These are phyloP conservation scores for Rhincodon typus DNA, from an alignment of 2,797 vertebrate species.

Conservation along the genomic window DNA sequence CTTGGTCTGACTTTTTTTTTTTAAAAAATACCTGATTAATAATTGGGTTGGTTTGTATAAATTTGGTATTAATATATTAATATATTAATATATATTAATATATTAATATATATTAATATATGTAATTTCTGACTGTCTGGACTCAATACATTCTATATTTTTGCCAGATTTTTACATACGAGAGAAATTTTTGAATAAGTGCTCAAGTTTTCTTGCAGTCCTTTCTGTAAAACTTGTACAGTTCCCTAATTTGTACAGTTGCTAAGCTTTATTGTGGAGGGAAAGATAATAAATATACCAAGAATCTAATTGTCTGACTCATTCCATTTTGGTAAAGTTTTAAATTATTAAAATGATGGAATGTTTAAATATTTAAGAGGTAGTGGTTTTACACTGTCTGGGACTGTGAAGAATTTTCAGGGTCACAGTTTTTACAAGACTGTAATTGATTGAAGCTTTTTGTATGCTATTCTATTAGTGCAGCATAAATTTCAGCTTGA, in stretches of 20 bases:
- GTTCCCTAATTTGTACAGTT: conserved; percentile 68
- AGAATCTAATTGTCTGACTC: conserved; percentile 52
- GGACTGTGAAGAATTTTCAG: conserved; percentile 3
- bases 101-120: conserved; percentile 28
- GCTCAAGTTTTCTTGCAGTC: conserved; percentile 70
- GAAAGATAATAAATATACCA: conserved; percentile 40
- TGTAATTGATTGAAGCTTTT: conserved; percentile 34
- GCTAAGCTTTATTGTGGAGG: conserved; percentile 43
- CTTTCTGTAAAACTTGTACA: conserved; percentile 78
- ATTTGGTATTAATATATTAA: too few relatives aligned
- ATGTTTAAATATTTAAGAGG: conserved; percentile 37
- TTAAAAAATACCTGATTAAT: conserved; percentile 68
- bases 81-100: conserved; percentile 16
- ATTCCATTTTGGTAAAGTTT: conserved; percentile 64
- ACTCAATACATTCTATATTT: conserved; percentile 81
- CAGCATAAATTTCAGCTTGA: conserved; percentile 23
- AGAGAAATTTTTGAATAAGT: conserved; percentile 73
- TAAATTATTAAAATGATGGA: conserved; percentile 39
- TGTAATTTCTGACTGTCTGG: conserved; percentile 61
- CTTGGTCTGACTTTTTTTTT: conserved; percentile 39
- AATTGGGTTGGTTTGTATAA: conserved; percentile 80
- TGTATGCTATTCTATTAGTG: conserved; percentile 34
- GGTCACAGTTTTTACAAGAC: conserved; percentile 26
- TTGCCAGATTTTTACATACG: conserved; percentile 80
- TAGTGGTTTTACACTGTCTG: conserved; percentile 37